A percentile compares a stretch with the other conserved stretches of the same genome.
Conservation (phyloP, 2,797 vertebrate genomes). For the Vireo griseus region DNA sequence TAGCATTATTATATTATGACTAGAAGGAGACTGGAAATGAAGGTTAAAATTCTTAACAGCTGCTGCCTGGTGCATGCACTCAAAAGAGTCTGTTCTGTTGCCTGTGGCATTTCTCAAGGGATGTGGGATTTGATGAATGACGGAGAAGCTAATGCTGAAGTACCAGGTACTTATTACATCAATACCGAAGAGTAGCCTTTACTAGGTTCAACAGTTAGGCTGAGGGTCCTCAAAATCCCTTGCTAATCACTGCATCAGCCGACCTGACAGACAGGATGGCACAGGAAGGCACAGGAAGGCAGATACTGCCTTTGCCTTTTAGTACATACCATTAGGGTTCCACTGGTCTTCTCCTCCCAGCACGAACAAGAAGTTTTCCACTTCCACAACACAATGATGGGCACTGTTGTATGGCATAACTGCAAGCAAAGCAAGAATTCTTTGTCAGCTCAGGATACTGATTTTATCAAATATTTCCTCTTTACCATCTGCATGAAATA, state of each 20-base stretch:
- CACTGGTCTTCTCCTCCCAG: conserved; percentile 98
- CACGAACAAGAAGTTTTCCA: conserved; percentile 97
- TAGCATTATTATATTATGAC: conserved; percentile 32
- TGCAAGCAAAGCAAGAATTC: conserved; percentile 68
- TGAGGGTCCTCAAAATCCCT: not conserved
- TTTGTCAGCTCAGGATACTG: conserved; percentile 24
- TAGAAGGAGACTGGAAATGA: conserved; percentile 51
- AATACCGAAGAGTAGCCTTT: conserved; percentile 16
- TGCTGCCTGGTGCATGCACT: conserved; percentile 62
- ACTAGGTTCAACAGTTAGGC: not conserved
- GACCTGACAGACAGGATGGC: not conserved
- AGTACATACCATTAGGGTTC: conserved; percentile 92
- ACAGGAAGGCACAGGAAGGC: not conserved
- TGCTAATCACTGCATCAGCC: not conserved
- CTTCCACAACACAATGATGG: conserved; percentile 98
- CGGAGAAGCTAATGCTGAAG: conserved; percentile 35
- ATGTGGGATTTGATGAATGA: conserved; percentile 42
- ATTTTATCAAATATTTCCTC: not conserved
- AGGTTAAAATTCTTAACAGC: conserved; percentile 66
- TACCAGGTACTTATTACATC: conserved; percentile 12
- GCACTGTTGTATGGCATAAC: conserved; percentile 99
- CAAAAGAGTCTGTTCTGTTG: conserved; percentile 52
- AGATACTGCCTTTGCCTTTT: not conserved
- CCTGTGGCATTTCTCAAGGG: conserved; percentile 60
- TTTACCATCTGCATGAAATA: not conserved